A percentile compares a stretch with the other conserved stretches of the same genome.
phyloP scores from a whole-genome alignment of 2,888 invertebrate species.

The Brachycybe producta region DNA sequence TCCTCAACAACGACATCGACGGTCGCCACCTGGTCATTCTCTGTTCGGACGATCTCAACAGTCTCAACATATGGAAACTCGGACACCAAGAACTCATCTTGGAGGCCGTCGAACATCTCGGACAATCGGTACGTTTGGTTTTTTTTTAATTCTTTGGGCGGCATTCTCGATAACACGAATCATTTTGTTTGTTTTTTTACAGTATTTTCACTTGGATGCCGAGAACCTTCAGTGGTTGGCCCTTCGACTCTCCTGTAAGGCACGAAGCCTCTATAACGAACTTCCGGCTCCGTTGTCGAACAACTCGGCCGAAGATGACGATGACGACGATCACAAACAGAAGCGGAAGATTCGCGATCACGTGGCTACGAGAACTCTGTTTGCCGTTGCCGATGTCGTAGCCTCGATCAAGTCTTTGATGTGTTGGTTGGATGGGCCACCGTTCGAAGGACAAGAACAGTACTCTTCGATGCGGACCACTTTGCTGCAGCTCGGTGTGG shows the following conservation, averaged over 20 bases:
- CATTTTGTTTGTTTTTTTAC: conserved; percentile 31
- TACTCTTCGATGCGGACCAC: conserved; percentile 56
- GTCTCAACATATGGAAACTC: conserved; percentile 68
- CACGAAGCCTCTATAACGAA: conserved; percentile 62
- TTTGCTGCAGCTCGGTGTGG: conserved; percentile 62
- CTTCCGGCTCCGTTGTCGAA: conserved; percentile 31
- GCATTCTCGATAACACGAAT: no score
- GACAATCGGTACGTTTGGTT: conserved; percentile 72
- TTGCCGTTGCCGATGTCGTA: conserved; percentile 73
- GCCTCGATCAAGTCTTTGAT: conserved; percentile 73
- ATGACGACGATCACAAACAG: conserved; percentile 15
- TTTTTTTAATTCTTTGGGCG: no score
- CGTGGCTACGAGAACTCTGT: conserved; percentile 64
- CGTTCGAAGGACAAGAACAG: conserved; percentile 41
- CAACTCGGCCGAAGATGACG: conserved; percentile 6
- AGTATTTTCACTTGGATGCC: conserved; percentile 81
- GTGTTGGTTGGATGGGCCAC: conserved; percentile 76
- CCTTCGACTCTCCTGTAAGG: conserved; percentile 65
- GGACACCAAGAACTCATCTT: conserved; percentile 89
- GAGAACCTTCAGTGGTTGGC: conserved; percentile 86
- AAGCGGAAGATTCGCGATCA: no score
- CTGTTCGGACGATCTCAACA: conserved; percentile 74
- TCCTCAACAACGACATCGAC: conserved; percentile 65
- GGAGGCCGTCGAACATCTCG: conserved; percentile 78
- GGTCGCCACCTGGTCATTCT: conserved; percentile 71